Evolutionary conservation across 2,113 vertebrate species (phyloP).

Genomic region (Heptranchias perlo): DNA sequence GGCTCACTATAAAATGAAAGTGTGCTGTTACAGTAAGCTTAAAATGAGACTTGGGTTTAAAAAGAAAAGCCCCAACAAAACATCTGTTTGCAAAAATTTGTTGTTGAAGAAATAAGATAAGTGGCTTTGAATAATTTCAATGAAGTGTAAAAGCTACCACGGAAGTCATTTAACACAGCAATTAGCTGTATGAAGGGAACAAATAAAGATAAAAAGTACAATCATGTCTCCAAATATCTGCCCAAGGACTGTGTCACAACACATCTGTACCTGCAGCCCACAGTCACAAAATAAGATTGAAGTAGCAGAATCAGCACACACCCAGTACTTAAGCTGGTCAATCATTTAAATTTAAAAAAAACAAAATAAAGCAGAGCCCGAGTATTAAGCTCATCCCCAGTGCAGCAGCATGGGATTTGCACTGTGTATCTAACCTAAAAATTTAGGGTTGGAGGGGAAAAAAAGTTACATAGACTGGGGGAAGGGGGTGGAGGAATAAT

Average conservation of each 20-base stretch:
- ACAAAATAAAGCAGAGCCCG: neutral
- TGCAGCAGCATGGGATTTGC: neutral
- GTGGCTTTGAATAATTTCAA: neutral
- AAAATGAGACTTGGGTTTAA: neutral
- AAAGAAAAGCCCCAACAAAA: neutral
- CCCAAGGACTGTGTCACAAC: too few species aligned
- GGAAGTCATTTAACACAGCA: neutral
- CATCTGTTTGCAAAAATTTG: neutral
- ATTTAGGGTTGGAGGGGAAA: neutral
- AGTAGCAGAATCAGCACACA: too few species aligned
- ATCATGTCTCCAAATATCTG: too few species aligned
- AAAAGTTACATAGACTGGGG: neutral
- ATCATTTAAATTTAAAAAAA: neutral
- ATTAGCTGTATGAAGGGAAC: too few species aligned
- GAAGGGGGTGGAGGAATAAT: neutral
- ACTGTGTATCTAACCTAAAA: neutral
- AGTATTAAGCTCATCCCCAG: neutral
- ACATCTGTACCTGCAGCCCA: too few species aligned
- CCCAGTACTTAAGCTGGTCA: too few species aligned
- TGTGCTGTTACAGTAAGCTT: neutral
- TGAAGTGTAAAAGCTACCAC: neutral
- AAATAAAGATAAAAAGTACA: too few species aligned
- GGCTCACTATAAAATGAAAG: slow-evolving; percentile 54
- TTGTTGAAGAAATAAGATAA: neutral
- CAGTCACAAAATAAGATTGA: too few species aligned